A percentile compares a stretch with the other conserved stretches of the same genome.
These are phyloP conservation scores for Eupithecia insigniata DNA, from an alignment of 2,888 invertebrate genomes.

Conservation along the genomic window DNA sequence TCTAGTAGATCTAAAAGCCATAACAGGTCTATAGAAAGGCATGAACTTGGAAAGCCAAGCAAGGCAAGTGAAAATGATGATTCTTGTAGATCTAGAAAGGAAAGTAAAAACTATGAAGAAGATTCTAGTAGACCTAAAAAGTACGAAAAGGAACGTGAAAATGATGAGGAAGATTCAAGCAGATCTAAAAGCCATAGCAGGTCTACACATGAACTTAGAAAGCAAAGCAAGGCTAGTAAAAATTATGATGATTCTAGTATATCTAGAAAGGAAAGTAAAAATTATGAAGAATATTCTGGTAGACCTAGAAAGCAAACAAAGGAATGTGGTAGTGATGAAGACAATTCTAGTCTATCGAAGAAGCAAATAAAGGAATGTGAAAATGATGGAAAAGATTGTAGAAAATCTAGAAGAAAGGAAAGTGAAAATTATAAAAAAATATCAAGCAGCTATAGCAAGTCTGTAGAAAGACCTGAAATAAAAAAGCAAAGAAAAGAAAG, in stretches of 20 bases:
- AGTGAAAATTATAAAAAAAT: neutral
- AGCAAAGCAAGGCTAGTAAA: neutral
- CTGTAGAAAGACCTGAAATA: neutral
- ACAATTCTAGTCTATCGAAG: neutral
- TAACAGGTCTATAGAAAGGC: neutral
- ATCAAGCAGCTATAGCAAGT: neutral
- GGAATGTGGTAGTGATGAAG: neutral
- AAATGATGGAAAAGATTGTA: neutral
- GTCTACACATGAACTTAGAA: neutral
- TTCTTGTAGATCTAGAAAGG: neutral
- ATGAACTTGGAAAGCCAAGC: neutral
- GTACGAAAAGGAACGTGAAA: neutral
- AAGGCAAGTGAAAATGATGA: neutral
- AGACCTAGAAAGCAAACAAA: neutral
- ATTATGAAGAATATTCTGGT: neutral
- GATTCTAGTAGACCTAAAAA: neutral
- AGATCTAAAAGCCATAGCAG: neutral
- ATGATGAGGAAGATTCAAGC: neutral
- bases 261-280: slow-evolving; percentile 1
- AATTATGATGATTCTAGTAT: neutral
- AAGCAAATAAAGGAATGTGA: neutral
- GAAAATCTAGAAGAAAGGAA: neutral
- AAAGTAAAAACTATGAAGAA: neutral
- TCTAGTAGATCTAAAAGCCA: neutral
- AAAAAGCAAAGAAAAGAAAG: neutral